Conservation (phyloP, 2,113 vertebrate genomes). For the Brachyhypopomus gauderio region DNA sequence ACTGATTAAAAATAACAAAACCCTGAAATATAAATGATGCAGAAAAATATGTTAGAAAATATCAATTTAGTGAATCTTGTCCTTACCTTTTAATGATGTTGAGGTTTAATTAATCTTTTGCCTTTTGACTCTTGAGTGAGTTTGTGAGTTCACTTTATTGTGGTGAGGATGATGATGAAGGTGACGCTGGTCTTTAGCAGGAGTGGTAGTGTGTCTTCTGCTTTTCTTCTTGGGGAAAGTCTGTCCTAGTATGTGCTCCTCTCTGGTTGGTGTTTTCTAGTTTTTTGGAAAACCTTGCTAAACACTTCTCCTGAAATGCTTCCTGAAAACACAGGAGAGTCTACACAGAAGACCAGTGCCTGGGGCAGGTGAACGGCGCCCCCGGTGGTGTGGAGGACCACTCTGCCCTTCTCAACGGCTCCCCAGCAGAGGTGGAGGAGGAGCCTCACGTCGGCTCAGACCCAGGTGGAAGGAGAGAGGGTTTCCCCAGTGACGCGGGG, state of each 20-base stretch:
- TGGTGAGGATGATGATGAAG: too few relatives aligned
- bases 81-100: too few relatives aligned
- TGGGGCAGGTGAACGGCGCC: slow-evolving; percentile 14
- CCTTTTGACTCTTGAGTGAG: too few relatives aligned
- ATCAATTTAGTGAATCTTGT: too few relatives aligned
- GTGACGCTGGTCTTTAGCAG: too few relatives aligned
- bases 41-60: too few relatives aligned
- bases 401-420: neutral
- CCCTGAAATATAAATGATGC: too few relatives aligned
- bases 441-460: slow-evolving; percentile 42
- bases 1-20: too few relatives aligned
- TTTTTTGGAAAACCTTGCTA: neutral
- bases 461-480: slow-evolving; percentile 59
- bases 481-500: neutral
- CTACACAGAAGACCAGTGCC: slow-evolving; percentile 69
- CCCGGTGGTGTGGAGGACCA: slow-evolving; percentile 23
- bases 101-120: too few relatives aligned
- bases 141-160: too few relatives aligned
- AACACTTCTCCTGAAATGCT: neutral
- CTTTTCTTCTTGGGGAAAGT: neutral
- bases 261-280: neutral
- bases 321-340: slow-evolving; percentile 56
- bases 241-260: neutral
- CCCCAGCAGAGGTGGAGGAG: slow-evolving; percentile 25
- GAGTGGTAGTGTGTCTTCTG: too few relatives aligned